Conservation (phyloP, 2,113 vertebrate genomes). For the Poeciliopsis occidentalis region DNA sequence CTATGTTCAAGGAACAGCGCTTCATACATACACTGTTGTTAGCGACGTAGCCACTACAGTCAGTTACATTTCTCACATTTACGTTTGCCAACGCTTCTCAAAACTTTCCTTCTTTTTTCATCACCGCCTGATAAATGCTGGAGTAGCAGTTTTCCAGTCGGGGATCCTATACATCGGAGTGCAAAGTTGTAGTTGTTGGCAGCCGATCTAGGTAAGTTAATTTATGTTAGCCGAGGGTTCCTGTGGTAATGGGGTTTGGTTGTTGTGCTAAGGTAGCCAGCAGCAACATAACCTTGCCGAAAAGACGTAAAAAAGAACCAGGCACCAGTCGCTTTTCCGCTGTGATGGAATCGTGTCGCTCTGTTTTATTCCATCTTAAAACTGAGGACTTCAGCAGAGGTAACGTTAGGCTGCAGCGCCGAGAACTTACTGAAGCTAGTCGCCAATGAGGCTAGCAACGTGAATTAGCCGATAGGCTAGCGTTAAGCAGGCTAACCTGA, state of each 20-base stretch:
- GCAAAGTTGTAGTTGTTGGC: slow-evolving; percentile 59
- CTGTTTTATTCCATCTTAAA: not conserved
- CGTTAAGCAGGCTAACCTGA: slow-evolving; percentile 33
- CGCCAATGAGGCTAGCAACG: slow-evolving; percentile 43
- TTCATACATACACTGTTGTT: slow-evolving; percentile 78
- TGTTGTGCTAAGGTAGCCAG: slow-evolving; percentile 74
- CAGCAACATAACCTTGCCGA: slow-evolving; percentile 62
- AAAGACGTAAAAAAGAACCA: not conserved
- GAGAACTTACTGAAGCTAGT: slow-evolving; percentile 52
- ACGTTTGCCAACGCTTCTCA: slow-evolving; percentile 18
- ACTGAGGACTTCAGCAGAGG: slow-evolving; percentile 7
- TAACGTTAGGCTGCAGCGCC: slow-evolving; percentile 15
- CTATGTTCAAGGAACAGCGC: slow-evolving; percentile 73
- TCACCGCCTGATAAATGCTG: slow-evolving; percentile 15
- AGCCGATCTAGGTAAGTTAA: slow-evolving; percentile 71
- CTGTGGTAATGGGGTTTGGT: slow-evolving; percentile 56
- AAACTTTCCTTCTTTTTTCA: slow-evolving; percentile 28
- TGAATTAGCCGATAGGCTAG: slow-evolving; percentile 70
- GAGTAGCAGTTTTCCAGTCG: slow-evolving; percentile 8
- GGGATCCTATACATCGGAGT: slow-evolving; percentile 16
- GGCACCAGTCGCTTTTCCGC: not conserved
- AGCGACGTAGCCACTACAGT: slow-evolving; percentile 65
- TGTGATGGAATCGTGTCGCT: not conserved
- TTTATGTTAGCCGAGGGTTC: slow-evolving; percentile 54
- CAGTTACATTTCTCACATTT: slow-evolving; percentile 39